phyloP scores from a whole-genome alignment of 1,140 invertebrate genomes.

The Macrocentrus cingulum region DNA sequence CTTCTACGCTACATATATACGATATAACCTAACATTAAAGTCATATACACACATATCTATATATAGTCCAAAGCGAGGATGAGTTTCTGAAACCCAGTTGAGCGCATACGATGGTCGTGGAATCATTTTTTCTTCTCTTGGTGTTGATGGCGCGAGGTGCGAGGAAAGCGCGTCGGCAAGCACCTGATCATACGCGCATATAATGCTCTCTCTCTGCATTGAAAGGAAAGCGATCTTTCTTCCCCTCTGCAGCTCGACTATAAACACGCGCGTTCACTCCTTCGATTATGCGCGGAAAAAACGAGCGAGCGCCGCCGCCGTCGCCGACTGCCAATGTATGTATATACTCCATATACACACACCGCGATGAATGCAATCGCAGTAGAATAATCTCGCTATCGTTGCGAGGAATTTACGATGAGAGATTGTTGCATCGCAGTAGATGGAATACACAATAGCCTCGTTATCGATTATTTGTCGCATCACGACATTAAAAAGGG shows the following conservation, averaged over 20 bases:
- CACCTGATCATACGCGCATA: slow-evolving; percentile 42
- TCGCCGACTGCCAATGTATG: background rate
- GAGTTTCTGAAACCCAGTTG: no score
- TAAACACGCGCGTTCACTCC: background rate
- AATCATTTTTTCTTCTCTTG: slow-evolving; percentile 30
- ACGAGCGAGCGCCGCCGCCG: slow-evolving; percentile 7
- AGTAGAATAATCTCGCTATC: slow-evolving; percentile 14
- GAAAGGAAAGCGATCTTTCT: slow-evolving; percentile 41
- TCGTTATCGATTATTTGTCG: slow-evolving; percentile 22
- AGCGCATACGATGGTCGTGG: no score
- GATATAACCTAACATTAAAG: no score
- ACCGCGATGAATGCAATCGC: slow-evolving; percentile 17
- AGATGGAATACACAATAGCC: slow-evolving; percentile 21
- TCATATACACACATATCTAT: no score
- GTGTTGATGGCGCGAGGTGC: no score
- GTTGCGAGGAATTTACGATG: slow-evolving; percentile 17
- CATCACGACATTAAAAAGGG: background rate
- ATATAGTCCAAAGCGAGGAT: no score
- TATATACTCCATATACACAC: background rate
- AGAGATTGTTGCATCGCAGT: slow-evolving; percentile 8
- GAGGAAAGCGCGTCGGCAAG: slow-evolving; percentile 38
- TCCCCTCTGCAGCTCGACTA: slow-evolving; percentile 12
- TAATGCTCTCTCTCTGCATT: slow-evolving; percentile 16
- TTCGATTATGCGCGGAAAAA: slow-evolving; percentile 4
- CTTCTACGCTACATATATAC: no score